Evolutionary conservation across 1,140 invertebrate species (phyloP).

Genomic region (Magallana angulata): DNA sequence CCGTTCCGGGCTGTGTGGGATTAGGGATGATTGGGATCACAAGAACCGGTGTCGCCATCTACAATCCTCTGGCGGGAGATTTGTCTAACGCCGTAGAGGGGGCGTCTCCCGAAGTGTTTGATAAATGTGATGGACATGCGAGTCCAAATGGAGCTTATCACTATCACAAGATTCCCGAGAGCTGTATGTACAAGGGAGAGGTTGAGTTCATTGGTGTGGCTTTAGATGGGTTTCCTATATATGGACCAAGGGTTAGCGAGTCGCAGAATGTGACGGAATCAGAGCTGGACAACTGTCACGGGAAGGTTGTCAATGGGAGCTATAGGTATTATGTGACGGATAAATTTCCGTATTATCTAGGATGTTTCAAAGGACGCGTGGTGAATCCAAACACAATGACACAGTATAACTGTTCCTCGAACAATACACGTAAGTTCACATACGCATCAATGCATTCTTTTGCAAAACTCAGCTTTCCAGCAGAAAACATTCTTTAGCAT

Average conservation of each 20-base stretch:
- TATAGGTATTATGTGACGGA: conserved; percentile 52
- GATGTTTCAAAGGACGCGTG: conserved; percentile 34
- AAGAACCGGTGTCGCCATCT: conserved; percentile 48
- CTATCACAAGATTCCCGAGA: conserved; percentile 55
- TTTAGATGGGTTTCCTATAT: conserved; percentile 54
- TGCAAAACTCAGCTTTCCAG: too few species aligned
- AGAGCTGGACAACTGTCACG: conserved; percentile 52
- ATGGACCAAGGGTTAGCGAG: conserved; percentile 42
- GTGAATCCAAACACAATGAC: neutral
- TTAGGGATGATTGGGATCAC: conserved; percentile 43
- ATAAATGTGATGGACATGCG: conserved; percentile 51
- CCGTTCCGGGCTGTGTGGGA: conserved; percentile 27
- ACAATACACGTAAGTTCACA: neutral
- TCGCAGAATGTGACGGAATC: conserved; percentile 23
- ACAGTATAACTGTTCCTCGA: neutral
- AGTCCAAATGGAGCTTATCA: conserved; percentile 42
- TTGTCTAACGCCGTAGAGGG: conserved; percentile 41
- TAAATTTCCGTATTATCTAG: conserved; percentile 47
- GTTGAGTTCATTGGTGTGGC: conserved; percentile 53
- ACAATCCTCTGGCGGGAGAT: neutral
- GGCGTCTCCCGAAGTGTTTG: conserved; percentile 20
- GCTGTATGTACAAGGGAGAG: conserved; percentile 47
- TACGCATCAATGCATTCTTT: too few species aligned
- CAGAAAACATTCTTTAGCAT: too few species aligned
- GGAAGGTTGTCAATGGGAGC: conserved; percentile 36